A percentile compares a stretch with the other conserved stretches of the same genome.
These are phyloP conservation scores for Euura lappo DNA, from an alignment of 1,140 invertebrate species.

Conservation along the genomic window DNA sequence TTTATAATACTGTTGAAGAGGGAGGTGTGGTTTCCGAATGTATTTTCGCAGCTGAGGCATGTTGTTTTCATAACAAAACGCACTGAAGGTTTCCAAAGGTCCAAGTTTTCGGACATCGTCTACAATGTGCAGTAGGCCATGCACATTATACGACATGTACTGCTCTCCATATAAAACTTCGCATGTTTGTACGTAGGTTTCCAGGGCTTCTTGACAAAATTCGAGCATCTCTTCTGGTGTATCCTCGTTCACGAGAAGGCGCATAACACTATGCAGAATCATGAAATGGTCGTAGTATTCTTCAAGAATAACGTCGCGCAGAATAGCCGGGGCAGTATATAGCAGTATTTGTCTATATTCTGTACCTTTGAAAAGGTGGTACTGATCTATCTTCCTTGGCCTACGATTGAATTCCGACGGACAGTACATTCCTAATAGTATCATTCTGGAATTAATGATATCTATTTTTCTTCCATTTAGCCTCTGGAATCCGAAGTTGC, in stretches of 20 bases:
- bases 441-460: too few species aligned
- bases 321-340: not conserved
- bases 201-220: conserved; percentile 15
- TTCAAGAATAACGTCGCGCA: conserved; percentile 10
- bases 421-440: too few species aligned
- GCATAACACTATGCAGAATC: conserved; percentile 18
- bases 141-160: conserved; percentile 11
- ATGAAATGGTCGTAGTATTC: conserved; percentile 13
- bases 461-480: too few species aligned
- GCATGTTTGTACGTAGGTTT: not conserved
- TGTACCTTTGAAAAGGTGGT: too few species aligned
- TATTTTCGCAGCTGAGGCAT: conserved; percentile 10
- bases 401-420: too few species aligned
- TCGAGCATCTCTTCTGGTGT: conserved; percentile 10
- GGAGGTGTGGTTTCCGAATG: not conserved
- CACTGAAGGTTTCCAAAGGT: conserved; percentile 16
- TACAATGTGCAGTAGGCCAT: not conserved
- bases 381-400: too few species aligned
- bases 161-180: conserved; percentile 15
- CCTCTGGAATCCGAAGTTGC: too few species aligned
- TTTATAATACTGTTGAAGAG: too few species aligned
- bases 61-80: conserved; percentile 20
- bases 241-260: conserved; percentile 13
- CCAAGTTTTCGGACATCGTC: not conserved
- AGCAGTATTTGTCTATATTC: too few species aligned